A percentile compares a stretch with the other conserved stretches of the same genome.
phyloP scores from a whole-genome alignment of 2,888 invertebrate genomes.

The Schrankia costaestrigalis region DNA sequence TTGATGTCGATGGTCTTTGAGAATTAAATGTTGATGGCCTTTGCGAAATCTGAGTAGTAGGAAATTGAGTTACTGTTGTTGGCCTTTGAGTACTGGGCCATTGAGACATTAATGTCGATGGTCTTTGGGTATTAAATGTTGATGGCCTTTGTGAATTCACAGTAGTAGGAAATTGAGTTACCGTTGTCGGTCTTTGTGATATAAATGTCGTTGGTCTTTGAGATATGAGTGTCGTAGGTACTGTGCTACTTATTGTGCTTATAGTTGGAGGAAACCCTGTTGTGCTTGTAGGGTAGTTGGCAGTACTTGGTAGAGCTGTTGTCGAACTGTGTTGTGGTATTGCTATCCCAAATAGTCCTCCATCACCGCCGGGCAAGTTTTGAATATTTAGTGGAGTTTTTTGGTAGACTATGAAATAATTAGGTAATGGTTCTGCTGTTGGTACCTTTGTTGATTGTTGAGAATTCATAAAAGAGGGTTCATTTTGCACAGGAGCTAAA shows the following conservation, averaged over 20 bases:
- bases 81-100: background rate
- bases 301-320: constrained; percentile 7
- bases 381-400: constrained; percentile 40
- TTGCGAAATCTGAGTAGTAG: background rate
- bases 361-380: constrained; percentile 15
- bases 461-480: constrained; percentile 1
- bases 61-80: background rate
- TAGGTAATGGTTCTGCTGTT: constrained; percentile 15
- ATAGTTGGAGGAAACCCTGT: too few relatives aligned
- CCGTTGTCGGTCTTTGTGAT: too few relatives aligned
- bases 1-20: background rate
- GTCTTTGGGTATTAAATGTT: constrained; percentile 20
- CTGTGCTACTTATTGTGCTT: too few relatives aligned
- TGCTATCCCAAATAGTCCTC: constrained; percentile 13
- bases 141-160: constrained; percentile 8
- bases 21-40: background rate
- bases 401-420: constrained; percentile 47
- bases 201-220: too few relatives aligned
- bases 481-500: constrained; percentile 10
- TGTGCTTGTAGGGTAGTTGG: too few relatives aligned
- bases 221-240: too few relatives aligned
- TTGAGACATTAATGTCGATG: constrained; percentile 24
- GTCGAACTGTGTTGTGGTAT: constrained; percentile 1
- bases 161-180: constrained; percentile 19
- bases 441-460: constrained; percentile 8